Evolutionary conservation across 2,113 vertebrate genomes (phyloP), one percentile per base, ranked within the genome.

Genomic region (Oxyura jamaicensis): DNA sequence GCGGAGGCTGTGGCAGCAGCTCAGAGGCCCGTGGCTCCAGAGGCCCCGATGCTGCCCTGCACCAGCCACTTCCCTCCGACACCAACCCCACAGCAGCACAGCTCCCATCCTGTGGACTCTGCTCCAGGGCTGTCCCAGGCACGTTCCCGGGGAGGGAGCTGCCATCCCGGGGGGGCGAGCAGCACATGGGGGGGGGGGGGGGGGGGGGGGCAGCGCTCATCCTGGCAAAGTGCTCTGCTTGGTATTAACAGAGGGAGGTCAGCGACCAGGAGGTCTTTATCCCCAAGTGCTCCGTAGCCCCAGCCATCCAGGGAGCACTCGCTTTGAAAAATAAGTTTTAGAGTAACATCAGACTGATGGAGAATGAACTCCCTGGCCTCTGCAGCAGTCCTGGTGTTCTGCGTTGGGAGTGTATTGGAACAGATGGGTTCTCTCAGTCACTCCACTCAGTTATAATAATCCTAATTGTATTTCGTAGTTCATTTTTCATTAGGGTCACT

Each of bases 361-460:
- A 68, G 87, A 84, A 10, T 69, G 83, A 94, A 85, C 92, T 67
- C 85, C 5, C 36, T 59, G 86, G 87, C 90, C 93, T 77, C 13
- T 52, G 90, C 86, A 71, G 92, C 93, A 93, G 89, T 69, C 92
- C 89, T 48, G 84, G 85, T 76, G 83, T 78, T 86, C 77, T 6
- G 6, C 33, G 65, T 72, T 48, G 31, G 83, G 92, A 58, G 36
- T 8, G 29, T 33, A 7, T 58, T 5, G 69, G 39, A 97, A 76
- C 93, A 96, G 90, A 93, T 97, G 94, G 94, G 86, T 92, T 97
- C 88, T 48, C 92, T 96, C 96, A 96, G 77, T 91, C 68, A 4
- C 86, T 87, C 74, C 11, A 41, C 1, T 1, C 58, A 13, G 0
- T 87, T 88, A 25, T 15, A 88, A 88, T 82, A 75, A 88, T 56